Conservation (phyloP, 2,113 vertebrate genomes). For the Chauna torquata region DNA sequence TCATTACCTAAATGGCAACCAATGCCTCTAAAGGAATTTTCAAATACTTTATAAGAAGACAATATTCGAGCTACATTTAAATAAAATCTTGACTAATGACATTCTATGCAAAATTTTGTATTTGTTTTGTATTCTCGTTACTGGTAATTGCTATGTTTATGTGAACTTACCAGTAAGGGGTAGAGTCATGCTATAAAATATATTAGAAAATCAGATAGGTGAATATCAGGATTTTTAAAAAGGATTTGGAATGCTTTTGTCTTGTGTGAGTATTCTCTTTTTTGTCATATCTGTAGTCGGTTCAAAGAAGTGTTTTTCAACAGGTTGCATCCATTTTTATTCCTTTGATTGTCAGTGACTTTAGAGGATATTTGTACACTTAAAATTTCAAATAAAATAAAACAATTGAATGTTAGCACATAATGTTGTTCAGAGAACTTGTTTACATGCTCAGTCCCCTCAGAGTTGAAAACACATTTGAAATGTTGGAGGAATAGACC, state of each 20-base stretch:
- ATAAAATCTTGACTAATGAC: not conserved
- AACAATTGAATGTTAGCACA: not conserved
- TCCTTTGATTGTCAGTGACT: not conserved
- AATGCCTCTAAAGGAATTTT: not conserved
- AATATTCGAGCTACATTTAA: not conserved
- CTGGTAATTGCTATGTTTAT: not conserved
- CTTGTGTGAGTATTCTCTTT: not conserved
- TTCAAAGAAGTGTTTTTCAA: not conserved
- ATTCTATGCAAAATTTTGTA: not conserved
- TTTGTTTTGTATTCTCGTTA: not conserved
- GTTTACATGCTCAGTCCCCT: not conserved
- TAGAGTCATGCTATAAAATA: not conserved
- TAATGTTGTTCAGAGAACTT: not conserved
- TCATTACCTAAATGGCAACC: not conserved
- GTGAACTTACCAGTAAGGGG: not conserved
- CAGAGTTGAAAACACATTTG: not conserved
- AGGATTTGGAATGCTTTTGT: not conserved
- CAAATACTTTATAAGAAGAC: not conserved
- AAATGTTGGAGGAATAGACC: rapidly evolving
- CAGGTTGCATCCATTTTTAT: not conserved
- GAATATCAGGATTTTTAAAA: not conserved
- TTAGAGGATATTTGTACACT: not conserved
- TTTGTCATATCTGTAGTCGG: not conserved
- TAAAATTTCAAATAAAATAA: not conserved
- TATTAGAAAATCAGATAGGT: not conserved